phyloP scores from a whole-genome alignment of 2,888 invertebrate species.

The Sphaeridia pumilis region DNA sequence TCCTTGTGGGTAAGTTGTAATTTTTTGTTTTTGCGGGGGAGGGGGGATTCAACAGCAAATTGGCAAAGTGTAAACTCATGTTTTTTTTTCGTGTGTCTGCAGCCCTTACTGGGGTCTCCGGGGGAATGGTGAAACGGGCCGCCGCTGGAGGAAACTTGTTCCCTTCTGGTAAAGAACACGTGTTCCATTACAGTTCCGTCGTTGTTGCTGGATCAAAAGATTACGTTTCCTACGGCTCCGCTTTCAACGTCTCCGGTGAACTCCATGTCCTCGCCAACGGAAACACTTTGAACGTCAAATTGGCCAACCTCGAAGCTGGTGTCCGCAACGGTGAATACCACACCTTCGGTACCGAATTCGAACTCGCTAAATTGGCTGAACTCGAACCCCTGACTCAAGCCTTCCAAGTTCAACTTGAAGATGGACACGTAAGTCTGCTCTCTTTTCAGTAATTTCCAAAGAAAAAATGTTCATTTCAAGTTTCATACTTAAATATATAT shows the following conservation, averaged over 20 bases:
- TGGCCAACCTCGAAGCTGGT: conserved; percentile 27
- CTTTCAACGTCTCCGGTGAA: conserved; percentile 30
- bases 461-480: background rate
- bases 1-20: conserved; percentile 21
- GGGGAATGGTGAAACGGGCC: conserved; percentile 6
- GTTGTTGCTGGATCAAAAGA: conserved; percentile 30
- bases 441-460: background rate
- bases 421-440: conserved; percentile 21
- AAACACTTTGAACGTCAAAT: conserved; percentile 22
- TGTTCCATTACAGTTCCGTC: conserved; percentile 24
- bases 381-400: conserved; percentile 31
- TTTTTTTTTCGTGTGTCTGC: background rate
- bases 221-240: conserved; percentile 29
- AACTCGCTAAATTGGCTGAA: conserved; percentile 23
- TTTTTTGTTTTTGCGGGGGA: no score
- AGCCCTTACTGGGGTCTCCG: conserved; percentile 11
- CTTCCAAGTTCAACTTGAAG: conserved; percentile 28
- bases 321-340: conserved; percentile 30
- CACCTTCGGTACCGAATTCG: conserved; percentile 10
- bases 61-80: background rate
- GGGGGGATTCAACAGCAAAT: background rate
- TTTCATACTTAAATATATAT: background rate
- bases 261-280: conserved; percentile 26
- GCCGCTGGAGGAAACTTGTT: conserved; percentile 15
- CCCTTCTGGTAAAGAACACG: conserved; percentile 32